These are phyloP conservation scores for Hydrozoanthus tunicans DNA, from an alignment of 64 coral and sea anemone species.

Conservation along the genomic window DNA sequence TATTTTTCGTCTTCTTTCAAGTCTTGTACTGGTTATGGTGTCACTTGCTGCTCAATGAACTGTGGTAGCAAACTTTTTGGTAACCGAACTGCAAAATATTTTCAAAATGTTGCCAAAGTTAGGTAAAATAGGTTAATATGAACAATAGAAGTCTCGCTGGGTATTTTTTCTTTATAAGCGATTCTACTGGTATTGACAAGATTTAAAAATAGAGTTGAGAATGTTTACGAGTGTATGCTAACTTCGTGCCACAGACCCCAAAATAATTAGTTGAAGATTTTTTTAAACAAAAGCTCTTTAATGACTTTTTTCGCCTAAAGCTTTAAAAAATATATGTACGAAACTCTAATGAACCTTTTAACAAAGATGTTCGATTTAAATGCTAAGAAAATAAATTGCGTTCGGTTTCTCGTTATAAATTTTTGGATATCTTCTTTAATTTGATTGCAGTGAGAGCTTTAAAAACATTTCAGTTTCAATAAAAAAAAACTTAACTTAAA, in stretches of 20 bases:
- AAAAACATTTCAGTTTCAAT: background rate
- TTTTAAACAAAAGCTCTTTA: too few species aligned
- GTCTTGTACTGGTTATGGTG: background rate
- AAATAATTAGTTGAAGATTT: too few species aligned
- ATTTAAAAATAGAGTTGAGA: too few species aligned
- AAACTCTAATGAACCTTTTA: too few species aligned
- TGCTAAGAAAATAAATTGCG: too few species aligned
- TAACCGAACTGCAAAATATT: background rate
- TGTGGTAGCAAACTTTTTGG: background rate
- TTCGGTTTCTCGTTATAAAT: too few species aligned
- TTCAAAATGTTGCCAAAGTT: background rate
- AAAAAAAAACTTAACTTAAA: background rate
- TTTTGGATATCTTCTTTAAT: too few species aligned
- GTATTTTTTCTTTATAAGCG: background rate
- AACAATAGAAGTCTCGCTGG: background rate
- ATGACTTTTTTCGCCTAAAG: too few species aligned
- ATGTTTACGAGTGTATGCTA: too few species aligned
- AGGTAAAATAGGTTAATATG: background rate
- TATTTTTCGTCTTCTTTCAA: background rate
- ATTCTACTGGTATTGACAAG: background rate
- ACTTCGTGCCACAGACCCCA: too few species aligned
- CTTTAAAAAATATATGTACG: too few species aligned
- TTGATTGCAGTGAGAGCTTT: background rate
- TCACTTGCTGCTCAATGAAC: background rate
- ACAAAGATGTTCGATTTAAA: too few species aligned